Conservation (phyloP, 2,797 vertebrate genomes). For the Alectoris magna region DNA sequence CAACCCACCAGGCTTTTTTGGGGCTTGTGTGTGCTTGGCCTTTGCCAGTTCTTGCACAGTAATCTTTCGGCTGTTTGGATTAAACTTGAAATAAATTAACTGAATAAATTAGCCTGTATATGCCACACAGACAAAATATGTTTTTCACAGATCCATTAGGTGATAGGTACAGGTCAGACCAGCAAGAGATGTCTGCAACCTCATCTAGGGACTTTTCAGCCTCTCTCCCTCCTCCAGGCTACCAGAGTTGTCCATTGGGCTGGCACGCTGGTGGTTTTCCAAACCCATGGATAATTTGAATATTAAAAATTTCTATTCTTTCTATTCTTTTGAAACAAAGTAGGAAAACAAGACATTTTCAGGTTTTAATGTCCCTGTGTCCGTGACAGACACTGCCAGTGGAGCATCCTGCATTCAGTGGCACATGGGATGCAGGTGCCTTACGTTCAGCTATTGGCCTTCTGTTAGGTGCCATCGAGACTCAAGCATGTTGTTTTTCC, state of each 20-base stretch:
- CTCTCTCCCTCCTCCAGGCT: background rate
- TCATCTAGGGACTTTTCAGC: background rate
- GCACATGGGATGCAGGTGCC: background rate
- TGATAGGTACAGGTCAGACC: background rate
- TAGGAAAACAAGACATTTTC: background rate
- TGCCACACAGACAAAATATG: background rate
- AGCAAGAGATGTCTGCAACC: background rate
- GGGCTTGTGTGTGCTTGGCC: background rate
- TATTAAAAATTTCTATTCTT: background rate
- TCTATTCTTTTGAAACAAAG: background rate
- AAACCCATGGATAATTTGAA: background rate
- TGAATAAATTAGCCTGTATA: background rate
- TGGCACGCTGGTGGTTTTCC: background rate
- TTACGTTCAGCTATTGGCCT: background rate
- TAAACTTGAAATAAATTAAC: background rate
- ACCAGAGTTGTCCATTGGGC: background rate
- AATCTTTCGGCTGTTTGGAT: background rate
- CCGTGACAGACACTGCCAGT: rapidly evolving
- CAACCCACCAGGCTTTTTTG: background rate
- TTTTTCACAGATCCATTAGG: rapidly evolving
- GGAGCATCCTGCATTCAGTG: background rate
- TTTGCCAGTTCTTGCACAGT: background rate
- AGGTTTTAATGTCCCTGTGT: background rate
- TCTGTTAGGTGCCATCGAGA: background rate
- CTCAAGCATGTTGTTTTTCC: background rate